Evolutionary conservation across 2,888 invertebrate species (phyloP), one percentile per base, ranked within the genome.

Genomic region (Lithosia quadra): DNA sequence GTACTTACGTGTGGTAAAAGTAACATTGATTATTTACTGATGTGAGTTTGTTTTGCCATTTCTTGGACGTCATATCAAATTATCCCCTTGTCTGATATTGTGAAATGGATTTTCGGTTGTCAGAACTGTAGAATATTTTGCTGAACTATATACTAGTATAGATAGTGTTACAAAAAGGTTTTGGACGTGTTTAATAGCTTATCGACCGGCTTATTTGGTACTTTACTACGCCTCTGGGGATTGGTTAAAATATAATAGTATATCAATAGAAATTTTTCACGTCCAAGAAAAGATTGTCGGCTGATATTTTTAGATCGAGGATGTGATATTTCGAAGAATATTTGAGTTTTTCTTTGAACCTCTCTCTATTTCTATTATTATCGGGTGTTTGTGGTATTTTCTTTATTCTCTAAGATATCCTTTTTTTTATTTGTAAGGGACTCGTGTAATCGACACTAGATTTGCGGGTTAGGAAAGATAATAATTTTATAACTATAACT

Each of bases 51-150:
- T 82, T 81, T 75, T 60, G 69, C 67, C 75, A 67, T 79, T 87
- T 81, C 74, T 75, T 74, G 72, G 67, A 68, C 77, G 84, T 87
- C 87, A 81, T 80, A 82, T 82, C 86, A 83, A 82, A 86, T 89
- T 89, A 90, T 88, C 85, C 88, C 83, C 62, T 78, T 87, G 90
- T 90, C 90, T 86, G 82, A 78, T 79, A 79, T 81, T 82, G 76
- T 77, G 83, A 87, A 89, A 87, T 86, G 86, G 86, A 86, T 87
- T 88, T 87, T 85, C 81, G 81, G 84, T 72, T 86, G 88, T 88
- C 86, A 83, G 80, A 77, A 77, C 76, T 59, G 71, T 53, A 64
- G 39, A 76, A 67, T 71, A 74, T 79, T 81, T 75, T 53, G 67
- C 67, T 76, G 74, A 78, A 78, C 71, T 76, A 80, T 80, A 71